Base-by-base conservation (phyloP, 1,140 invertebrate genomes). In the Rhyzopertha dominica region DNA sequence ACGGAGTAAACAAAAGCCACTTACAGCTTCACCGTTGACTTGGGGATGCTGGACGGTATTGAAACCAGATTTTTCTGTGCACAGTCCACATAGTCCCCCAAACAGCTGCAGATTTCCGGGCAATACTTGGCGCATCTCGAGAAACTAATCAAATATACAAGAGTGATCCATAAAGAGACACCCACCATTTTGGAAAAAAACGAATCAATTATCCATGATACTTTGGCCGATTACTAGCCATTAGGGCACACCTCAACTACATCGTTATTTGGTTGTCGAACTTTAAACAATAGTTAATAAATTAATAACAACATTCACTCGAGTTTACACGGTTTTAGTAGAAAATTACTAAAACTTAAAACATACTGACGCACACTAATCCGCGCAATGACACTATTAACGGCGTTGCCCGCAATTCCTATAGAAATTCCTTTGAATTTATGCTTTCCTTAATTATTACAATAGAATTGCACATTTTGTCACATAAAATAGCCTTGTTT, bases 21-120 rank as follows among this genome's bases (percentile, higher is more conserved):
- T 73, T 77, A 79, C 70, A 81, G 69, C 54, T 71, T 69, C 66
- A 70, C 72, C 59, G 76, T 73, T 72, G 78, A 79, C 67, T 69
- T 70, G 41, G 78, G 77, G 62, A 79, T 69, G 61, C 71, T 68
- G 17, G 49, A 43, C 39, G 78, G 76, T 56, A 78, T 70, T 50
- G 64, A 64, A 51, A 69, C 62, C 55, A 80, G 71, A 62, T 74
- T 74, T 63, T 74, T 72, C 50, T 74, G 71, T 44, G 72, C 73
- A 71, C 78, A 81, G 62, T 77, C 74, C 26, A 79, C 73, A 56
- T 72, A 74, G 31, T 70, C 65, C 50, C 73, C 68, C 32, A 78
- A 65, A 56, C 78, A 80, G 52, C 67, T 71, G 59, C 78, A 80
- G 61, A 73, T 72, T 53, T 69, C 65, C 35, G 74, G 75, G 49